Evolutionary conservation across 2,113 vertebrate species (phyloP).

Genomic region (Crotalus viridis): DNA sequence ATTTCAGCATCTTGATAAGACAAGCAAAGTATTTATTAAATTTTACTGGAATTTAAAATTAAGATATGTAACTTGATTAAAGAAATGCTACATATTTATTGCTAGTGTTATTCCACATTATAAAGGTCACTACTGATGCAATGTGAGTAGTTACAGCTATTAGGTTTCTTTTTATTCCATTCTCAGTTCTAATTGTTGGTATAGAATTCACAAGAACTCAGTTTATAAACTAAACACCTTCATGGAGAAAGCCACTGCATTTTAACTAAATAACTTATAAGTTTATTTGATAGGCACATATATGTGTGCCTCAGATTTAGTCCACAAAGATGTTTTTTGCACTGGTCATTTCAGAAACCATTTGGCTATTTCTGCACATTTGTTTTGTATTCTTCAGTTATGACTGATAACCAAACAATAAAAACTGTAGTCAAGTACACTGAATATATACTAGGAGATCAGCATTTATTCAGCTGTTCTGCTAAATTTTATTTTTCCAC

Average conservation of each 20-base stretch:
- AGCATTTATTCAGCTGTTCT: background rate
- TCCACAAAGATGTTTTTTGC: background rate
- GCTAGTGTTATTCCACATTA: background rate
- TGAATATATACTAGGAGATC: background rate
- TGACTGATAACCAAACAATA: background rate
- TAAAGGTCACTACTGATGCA: background rate
- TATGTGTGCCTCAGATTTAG: background rate
- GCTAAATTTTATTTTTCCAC: background rate
- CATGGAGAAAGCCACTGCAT: background rate
- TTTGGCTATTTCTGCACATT: background rate
- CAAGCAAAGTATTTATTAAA: background rate
- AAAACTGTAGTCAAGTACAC: background rate
- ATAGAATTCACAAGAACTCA: background rate
- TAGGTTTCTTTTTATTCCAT: background rate
- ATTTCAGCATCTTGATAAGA: background rate
- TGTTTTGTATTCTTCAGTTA: background rate
- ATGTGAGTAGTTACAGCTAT: background rate
- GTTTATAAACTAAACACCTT: background rate
- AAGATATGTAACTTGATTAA: background rate
- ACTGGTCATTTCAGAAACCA: background rate
- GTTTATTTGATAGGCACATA: background rate
- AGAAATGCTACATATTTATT: background rate
- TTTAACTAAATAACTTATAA: background rate
- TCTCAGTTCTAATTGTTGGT: background rate
- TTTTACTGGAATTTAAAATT: background rate